A percentile compares a stretch with the other conserved stretches of the same genome.
These are phyloP conservation scores for Drosophila anomelani DNA, from an alignment of 2,888 invertebrate genomes.

Conservation along the genomic window DNA sequence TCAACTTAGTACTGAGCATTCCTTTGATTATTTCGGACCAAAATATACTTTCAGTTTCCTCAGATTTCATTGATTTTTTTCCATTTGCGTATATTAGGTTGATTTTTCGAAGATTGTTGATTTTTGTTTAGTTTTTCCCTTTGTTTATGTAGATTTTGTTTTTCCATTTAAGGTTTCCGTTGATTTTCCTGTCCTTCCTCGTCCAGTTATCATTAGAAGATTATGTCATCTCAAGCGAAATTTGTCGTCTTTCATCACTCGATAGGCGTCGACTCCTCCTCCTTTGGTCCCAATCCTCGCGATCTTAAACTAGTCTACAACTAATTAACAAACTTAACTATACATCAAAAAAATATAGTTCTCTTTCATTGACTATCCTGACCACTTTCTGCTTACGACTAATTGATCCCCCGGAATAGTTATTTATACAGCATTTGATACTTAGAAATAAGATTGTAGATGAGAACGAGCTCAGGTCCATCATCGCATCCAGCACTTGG, in stretches of 20 bases:
- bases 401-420: neutral
- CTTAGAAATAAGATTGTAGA: conserved; percentile 18
- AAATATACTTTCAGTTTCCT: neutral
- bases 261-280: neutral
- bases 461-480: conserved; percentile 5
- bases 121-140: neutral
- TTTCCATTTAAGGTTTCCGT: neutral
- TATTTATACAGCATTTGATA: conserved; percentile 8
- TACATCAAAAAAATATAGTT: neutral
- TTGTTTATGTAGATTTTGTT: neutral
- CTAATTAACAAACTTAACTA: conserved; percentile 26
- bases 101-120: neutral
- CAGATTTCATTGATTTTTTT: neutral
- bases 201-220: too few species aligned
- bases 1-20: neutral
- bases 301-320: conserved; percentile 23
- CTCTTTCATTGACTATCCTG: neutral
- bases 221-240: neutral
- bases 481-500: conserved; percentile 2
- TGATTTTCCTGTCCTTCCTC: neutral
- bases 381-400: conserved; percentile 18
- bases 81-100: neutral
- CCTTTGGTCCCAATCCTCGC: conserved; percentile 8
- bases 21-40: neutral
- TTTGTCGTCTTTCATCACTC: neutral